Conservation (phyloP, 2,113 vertebrate genomes). For the Artemisiospiza belli region DNA sequence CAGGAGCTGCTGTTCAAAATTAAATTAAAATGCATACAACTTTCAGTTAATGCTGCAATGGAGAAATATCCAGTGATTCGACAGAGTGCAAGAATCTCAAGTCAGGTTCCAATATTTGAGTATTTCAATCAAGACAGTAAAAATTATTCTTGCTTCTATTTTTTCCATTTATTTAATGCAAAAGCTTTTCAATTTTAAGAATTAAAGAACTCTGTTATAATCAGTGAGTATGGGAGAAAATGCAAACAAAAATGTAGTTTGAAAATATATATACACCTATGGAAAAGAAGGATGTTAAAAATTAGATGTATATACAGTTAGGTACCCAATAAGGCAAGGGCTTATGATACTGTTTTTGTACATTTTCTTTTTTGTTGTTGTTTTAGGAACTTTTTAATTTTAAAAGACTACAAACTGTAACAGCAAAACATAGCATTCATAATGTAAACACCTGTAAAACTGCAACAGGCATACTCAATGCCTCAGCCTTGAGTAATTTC, state of each 20-base stretch:
- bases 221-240: neutral
- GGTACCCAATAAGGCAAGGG: neutral
- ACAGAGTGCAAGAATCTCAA: neutral
- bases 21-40: neutral
- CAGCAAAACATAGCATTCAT: neutral
- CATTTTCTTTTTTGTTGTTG: neutral
- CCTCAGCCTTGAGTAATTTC: neutral
- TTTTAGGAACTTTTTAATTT: neutral
- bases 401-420: neutral
- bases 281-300: neutral
- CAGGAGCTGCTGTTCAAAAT: neutral
- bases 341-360: rapidly evolving
- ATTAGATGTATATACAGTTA: neutral
- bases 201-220: neutral
- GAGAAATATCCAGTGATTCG: neutral
- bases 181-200: neutral
- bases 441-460: neutral
- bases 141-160: neutral
- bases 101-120: neutral
- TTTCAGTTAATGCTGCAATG: neutral
- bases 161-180: neutral
- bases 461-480: neutral
- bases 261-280: neutral
- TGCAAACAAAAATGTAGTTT: neutral
- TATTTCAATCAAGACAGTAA: neutral